Base-by-base conservation (phyloP, 2,113 vertebrate species). In the Pseudorasbora parva region DNA sequence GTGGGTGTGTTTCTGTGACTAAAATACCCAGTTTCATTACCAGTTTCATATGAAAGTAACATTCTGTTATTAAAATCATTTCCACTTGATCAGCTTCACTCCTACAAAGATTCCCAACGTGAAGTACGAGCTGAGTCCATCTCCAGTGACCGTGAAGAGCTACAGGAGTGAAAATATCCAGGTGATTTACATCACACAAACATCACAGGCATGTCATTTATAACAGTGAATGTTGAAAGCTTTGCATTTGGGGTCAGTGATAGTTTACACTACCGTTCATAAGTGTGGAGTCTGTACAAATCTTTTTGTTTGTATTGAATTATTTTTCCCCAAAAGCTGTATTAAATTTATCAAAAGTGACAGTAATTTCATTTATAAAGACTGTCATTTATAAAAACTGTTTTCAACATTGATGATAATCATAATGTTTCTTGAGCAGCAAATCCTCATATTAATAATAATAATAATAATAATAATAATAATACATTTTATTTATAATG, bases 41-140 rank as follows among this genome's bases (percentile, higher is more conserved):
- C 17, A 77, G 83, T 86, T 86, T 85, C 81, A 78, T 54, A 25
- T 45, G 72, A 37, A 64, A 78, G 8, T 23, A 51, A 17, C 19
- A 27, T 71, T 82, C 82, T 49, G 76, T 83, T 86, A 89, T 84
- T 81, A 80, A 85, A 85, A 89, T 79, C 1, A 43, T 77, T 71
- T 87, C 37, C 77, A 8, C 82, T 27, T 57, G 17, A 78, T 62
- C 51, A 95, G 90, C 79, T 95, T 95, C 89, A 89, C 85, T 30
- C 90, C 92, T 14, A 94, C 93, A 12, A 94, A 95, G 89, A 89
- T 95, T 60, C 92, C 92, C 19, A 91, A 94, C 21, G 71, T 94
- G 12, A 95, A 94, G 76, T 92, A 96, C 0, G 90, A 95, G 85
- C 89, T 94, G 82, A 93, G 84, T 37, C 90, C 92, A 3, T 82